phyloP scores from a whole-genome alignment of 2,113 vertebrate genomes.

The Phyllostomus discolor region DNA sequence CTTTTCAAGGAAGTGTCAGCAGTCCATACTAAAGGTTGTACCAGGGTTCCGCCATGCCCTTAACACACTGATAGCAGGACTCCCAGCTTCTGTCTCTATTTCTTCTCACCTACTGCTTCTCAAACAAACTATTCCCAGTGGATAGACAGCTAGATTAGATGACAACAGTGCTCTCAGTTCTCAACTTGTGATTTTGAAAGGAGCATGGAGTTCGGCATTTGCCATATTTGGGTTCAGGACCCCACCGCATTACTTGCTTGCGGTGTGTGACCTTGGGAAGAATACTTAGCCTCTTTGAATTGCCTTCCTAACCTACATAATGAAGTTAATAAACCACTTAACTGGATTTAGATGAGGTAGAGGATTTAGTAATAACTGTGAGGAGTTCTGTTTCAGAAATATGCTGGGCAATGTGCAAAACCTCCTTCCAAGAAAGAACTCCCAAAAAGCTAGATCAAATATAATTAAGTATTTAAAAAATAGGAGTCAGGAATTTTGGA shows the following conservation, averaged over 20 bases:
- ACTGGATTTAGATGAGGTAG: not conserved
- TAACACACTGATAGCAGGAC: not conserved
- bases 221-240: not conserved
- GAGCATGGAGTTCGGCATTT: not conserved
- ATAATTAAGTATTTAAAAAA: not conserved
- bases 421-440: not conserved
- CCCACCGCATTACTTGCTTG: not conserved
- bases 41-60: not conserved
- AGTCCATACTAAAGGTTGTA: not conserved
- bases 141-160: not conserved
- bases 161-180: not conserved
- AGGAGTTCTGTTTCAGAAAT: not conserved
- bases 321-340: not conserved
- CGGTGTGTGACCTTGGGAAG: not conserved
- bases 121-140: not conserved
- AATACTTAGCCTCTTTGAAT: not conserved
- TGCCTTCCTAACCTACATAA: not conserved
- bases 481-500: not conserved
- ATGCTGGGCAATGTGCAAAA: not conserved
- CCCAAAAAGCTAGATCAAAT: not conserved
- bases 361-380: not conserved
- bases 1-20: not conserved
- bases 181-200: not conserved
- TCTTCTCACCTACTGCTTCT: not conserved
- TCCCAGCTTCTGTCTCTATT: not conserved